Percentiles rank a stretch among this genome's conserved stretches.
These are phyloP conservation scores for Bombus haemorrhoidalis DNA, from an alignment of 1,140 invertebrate species.

Conservation along the genomic window DNA sequence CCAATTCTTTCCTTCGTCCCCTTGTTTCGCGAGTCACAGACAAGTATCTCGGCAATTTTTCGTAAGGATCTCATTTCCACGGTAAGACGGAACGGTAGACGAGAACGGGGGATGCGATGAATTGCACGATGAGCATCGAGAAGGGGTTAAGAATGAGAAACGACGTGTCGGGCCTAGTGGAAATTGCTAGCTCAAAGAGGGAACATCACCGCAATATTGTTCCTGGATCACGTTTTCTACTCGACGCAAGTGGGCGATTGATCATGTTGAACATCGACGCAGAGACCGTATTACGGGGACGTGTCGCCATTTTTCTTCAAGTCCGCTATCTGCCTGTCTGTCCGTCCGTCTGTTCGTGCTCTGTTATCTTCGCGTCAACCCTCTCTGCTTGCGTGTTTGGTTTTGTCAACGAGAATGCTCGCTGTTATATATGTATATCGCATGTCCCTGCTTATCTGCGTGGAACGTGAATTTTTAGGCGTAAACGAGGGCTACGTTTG, in stretches of 20 bases:
- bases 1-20: background rate
- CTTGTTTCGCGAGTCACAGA: background rate
- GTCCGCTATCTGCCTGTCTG: constrained; percentile 49
- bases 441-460: constrained; percentile 30
- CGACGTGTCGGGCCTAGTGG: constrained; percentile 4
- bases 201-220: constrained; percentile 65
- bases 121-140: constrained; percentile 13
- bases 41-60: constrained; percentile 53
- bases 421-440: constrained; percentile 43
- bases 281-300: constrained; percentile 56
- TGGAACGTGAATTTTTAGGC: constrained; percentile 25
- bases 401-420: constrained; percentile 47
- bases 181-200: constrained; percentile 51
- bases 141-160: background rate
- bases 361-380: constrained; percentile 45
- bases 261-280: constrained; percentile 68
- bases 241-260: constrained; percentile 58
- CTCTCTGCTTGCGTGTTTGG: constrained; percentile 24
- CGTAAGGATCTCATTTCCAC: constrained; percentile 62
- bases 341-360: background rate
- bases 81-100: background rate
- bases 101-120: background rate
- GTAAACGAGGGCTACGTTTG: background rate
- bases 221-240: constrained; percentile 67
- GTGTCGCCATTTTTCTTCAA: constrained; percentile 61